Conservation (phyloP, 2,797 vertebrate species). For the Pipistrellus nathusii region DNA sequence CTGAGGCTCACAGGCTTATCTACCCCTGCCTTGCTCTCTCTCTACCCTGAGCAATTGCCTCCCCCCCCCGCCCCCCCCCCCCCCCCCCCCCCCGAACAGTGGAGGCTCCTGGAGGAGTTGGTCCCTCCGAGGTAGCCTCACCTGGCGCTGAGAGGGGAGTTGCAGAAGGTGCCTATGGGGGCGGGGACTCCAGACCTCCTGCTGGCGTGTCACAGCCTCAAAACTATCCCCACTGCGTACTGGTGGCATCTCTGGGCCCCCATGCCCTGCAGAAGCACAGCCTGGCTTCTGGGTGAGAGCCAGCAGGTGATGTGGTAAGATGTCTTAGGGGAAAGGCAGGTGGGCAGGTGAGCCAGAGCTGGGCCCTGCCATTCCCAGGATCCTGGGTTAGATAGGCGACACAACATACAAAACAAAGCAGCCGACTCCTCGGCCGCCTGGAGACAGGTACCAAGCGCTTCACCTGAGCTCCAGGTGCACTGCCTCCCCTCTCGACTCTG, state of each 20-base stretch:
- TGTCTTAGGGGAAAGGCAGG: conserved; percentile 41
- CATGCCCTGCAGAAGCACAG: neutral
- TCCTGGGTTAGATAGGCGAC: conserved; percentile 7
- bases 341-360: neutral
- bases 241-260: neutral
- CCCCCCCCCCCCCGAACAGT: rapidly evolving
- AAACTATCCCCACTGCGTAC: neutral
- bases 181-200: neutral
- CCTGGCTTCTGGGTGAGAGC: conserved; percentile 10
- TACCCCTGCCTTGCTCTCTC: neutral
- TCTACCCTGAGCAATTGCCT: neutral
- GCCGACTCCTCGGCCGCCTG: neutral
- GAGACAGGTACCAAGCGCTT: neutral
- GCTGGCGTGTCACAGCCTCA: neutral
- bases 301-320: neutral
- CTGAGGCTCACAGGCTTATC: neutral
- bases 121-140: neutral
- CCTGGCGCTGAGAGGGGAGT: neutral
- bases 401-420: conserved; percentile 37
- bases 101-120: neutral
- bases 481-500: neutral
- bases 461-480: no score
- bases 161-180: neutral
- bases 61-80: no score
- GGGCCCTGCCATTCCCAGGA: conserved; percentile 48